Conservation (phyloP, 1,140 invertebrate species). For the Drosophila willistoni region DNA sequence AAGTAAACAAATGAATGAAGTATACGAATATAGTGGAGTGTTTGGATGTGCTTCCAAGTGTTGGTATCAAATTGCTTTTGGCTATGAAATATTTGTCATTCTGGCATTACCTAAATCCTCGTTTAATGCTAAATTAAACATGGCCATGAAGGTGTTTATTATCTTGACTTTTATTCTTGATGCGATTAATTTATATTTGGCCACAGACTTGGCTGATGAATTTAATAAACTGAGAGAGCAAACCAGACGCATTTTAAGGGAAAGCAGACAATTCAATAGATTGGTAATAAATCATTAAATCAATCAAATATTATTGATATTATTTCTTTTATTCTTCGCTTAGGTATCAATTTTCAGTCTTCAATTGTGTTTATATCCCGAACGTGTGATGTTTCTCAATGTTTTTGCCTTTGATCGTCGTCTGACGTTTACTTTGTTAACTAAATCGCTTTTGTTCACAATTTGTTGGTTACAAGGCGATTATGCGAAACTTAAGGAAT, state of each 20-base stretch:
- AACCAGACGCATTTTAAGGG: slow-evolving; percentile 18
- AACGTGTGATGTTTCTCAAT: slow-evolving; percentile 41
- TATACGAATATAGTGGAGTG: slow-evolving; percentile 2
- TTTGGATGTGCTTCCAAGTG: slow-evolving; percentile 40
- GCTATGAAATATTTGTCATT: slow-evolving; percentile 46
- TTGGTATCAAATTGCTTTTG: slow-evolving; percentile 47
- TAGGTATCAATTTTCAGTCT: slow-evolving; percentile 19
- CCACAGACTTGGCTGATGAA: slow-evolving; percentile 37
- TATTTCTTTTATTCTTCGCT: neutral
- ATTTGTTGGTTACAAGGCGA: slow-evolving; percentile 51
- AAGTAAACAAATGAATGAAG: neutral
- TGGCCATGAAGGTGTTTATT: slow-evolving; percentile 27
- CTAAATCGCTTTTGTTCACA: slow-evolving; percentile 44
- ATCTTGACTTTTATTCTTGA: slow-evolving; percentile 36
- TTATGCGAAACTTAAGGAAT: slow-evolving; percentile 42
- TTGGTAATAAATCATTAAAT: slow-evolving; percentile 10
- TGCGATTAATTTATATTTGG: slow-evolving; percentile 33
- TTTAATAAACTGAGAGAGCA: slow-evolving; percentile 15
- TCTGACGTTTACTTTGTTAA: slow-evolving; percentile 38
- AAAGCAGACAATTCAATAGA: slow-evolving; percentile 15
- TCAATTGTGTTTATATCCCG: slow-evolving; percentile 43
- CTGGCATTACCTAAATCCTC: slow-evolving; percentile 24
- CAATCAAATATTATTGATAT: neutral
- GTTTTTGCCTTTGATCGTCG: slow-evolving; percentile 43
- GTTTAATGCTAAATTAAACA: slow-evolving; percentile 4